Conservation (phyloP, 2,113 vertebrate species). For the Antidorcas marsupialis region DNA sequence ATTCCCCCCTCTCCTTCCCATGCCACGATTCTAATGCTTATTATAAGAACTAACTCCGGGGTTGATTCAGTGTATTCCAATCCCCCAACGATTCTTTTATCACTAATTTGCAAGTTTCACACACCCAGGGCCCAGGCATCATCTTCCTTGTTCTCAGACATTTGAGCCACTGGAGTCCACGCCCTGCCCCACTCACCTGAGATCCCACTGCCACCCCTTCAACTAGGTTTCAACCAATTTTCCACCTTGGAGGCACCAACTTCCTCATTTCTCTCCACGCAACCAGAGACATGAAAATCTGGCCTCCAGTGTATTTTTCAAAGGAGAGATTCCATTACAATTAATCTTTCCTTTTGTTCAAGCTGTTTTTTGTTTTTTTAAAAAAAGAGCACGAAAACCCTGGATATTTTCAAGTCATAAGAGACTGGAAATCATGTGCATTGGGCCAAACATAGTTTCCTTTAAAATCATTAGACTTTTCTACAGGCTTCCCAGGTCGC, state of each 20-base stretch:
- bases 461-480: not conserved
- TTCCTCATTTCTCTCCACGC: not conserved
- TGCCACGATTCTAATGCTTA: not conserved
- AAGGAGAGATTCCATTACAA: not conserved
- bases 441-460: not conserved
- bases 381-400: not conserved
- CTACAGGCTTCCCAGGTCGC: not conserved
- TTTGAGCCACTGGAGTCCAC: not conserved
- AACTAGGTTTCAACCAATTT: not conserved
- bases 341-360: not conserved
- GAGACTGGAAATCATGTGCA: not conserved
- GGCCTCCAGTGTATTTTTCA: not conserved
- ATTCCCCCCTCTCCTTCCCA: not conserved
- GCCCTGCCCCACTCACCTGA: not conserved
- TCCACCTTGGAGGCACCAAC: not conserved
- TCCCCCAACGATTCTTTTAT: not conserved
- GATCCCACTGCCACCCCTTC: not conserved
- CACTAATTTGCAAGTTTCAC: not conserved
- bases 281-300: not conserved
- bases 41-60: not conserved
- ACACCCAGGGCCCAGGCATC: not conserved
- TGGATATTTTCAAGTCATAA: not conserved
- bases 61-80: not conserved
- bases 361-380: not conserved
- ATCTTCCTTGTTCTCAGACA: not conserved